Evolutionary conservation across 2,888 invertebrate genomes (phyloP), one percentile per base, ranked within the genome.

Genomic region (Torymus auratus): DNA sequence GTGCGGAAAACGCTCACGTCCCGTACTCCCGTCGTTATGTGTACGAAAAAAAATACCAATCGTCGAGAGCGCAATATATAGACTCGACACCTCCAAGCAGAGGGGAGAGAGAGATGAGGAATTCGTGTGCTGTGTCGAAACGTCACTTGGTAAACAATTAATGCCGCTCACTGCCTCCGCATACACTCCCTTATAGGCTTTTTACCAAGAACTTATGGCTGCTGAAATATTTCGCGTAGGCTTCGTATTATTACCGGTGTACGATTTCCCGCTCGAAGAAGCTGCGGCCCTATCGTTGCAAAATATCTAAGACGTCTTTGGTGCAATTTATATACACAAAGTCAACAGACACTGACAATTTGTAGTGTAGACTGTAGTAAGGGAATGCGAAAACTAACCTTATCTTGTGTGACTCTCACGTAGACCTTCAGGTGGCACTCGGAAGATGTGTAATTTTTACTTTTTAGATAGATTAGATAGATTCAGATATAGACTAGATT

Each of bases 111-210:
- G 61, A 76, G 28, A 64, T 10, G 61, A 73, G 41, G 60, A 80
- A 71, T 72, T 61, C 65, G 56, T 77, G 23, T 65, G n/a, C 15
- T 65, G n/a, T 68, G 62, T 81, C 52, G 68, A 81, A 81, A 81
- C 72, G 80, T 77, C 80, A 81, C 80, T 81, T 81, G 62, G 72
- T 81, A 77, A 81, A 81, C 80, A 80, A 76, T 72, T 77, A 80
- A 72, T 56, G 65, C 50, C 70, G 56, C 58, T 15, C 41, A 41
- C 41, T 41, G 41, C 41, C 41, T 41, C 5, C 0, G 41, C 41
- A n/a, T n/a, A 41, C 41, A 41, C 41, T 41, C 41, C 41, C 41
- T 41, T 41, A 41, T 41, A 41, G 41, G 41, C 41, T 41, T 41
- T 41, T 7, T 41, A 41, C 41, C 41, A 41, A 41, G 41, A 5